Evolutionary conservation across 2,797 vertebrate genomes (phyloP), one percentile per base, ranked within the genome.

Genomic region (Heterohyrax brucei): DNA sequence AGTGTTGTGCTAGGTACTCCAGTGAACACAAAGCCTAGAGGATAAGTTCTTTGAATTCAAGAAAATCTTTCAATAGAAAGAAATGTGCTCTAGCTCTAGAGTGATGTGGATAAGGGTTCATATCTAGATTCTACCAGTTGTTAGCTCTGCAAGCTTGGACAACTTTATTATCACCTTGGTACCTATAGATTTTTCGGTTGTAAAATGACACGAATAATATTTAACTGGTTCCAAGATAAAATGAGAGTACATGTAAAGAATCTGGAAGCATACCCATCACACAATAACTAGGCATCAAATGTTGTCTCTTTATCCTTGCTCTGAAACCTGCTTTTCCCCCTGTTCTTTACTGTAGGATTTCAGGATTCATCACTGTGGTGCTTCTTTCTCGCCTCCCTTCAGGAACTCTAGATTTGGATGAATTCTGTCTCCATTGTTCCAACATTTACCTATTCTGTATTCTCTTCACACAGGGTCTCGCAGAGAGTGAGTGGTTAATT

Each of bases 211-310:
- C 80, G 68, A 87, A 72, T 72, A 48, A 46, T 50, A 62, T 79
- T 28, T 76, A 91, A 53, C 39, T 39, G 39, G 39, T 82, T 92
- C 46, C 50, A 24, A 92, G 89, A 33, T 59, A 75, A 93, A 83
- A 82, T 46, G 62, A 85, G 10, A 79, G 77, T 56, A 64, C 78
- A 82, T n/a, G 2, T 24, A 46, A 68, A 79, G 26, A 19, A 18
- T 53, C 9, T 30, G 48, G 93, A 90, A 73, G 18, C 26, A 44
- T 59, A 12, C 21, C 18, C 73, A 48, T 10, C 16, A 39, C 22
- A 62, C 13, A 78, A 44, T 62, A 68, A 56, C 18, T 75, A 10
- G 26, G 13, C 5, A 3, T 78, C 33, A 70, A 78, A 26, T 73
- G 9, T 66, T 68, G 48, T 82, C 22, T 62, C 19, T 84, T 48